phyloP scores from a whole-genome alignment of 2,888 invertebrate genomes.

The Megalurothrips usitatus region DNA sequence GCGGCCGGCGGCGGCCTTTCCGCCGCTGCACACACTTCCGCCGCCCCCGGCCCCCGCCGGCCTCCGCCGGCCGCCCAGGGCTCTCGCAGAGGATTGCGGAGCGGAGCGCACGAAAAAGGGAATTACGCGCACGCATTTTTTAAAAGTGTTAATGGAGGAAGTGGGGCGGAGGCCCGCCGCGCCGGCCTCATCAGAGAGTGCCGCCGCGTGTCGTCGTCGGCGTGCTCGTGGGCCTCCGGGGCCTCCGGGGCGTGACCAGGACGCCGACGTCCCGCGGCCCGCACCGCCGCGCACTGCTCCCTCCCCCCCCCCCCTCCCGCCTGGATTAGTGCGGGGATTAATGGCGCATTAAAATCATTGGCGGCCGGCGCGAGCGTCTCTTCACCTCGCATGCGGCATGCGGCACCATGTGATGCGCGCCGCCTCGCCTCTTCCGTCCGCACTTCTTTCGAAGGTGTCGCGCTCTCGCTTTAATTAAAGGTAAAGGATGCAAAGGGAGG shows the following conservation, averaged over 20 bases:
- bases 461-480: too few species aligned
- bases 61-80: not conserved
- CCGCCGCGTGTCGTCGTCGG: too few species aligned
- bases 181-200: too few species aligned
- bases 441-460: not conserved
- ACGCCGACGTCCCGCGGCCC: too few species aligned
- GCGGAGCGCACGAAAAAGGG: not conserved
- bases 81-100: not conserved
- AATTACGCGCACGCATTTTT: not conserved
- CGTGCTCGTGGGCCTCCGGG: too few species aligned
- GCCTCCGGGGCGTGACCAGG: too few species aligned
- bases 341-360: not conserved
- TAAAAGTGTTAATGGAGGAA: not conserved
- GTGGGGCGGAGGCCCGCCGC: not conserved
- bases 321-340: not conserved
- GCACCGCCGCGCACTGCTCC: too few species aligned
- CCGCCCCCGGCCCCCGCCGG: not conserved
- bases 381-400: too few species aligned
- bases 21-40: conserved; percentile 16
- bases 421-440: not conserved
- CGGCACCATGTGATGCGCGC: not conserved
- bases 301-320: too few species aligned
- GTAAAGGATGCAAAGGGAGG: not conserved
- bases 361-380: not conserved
- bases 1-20: not conserved